phyloP scores from a whole-genome alignment of 1,140 invertebrate genomes.

The Xylocopa sonorina region DNA sequence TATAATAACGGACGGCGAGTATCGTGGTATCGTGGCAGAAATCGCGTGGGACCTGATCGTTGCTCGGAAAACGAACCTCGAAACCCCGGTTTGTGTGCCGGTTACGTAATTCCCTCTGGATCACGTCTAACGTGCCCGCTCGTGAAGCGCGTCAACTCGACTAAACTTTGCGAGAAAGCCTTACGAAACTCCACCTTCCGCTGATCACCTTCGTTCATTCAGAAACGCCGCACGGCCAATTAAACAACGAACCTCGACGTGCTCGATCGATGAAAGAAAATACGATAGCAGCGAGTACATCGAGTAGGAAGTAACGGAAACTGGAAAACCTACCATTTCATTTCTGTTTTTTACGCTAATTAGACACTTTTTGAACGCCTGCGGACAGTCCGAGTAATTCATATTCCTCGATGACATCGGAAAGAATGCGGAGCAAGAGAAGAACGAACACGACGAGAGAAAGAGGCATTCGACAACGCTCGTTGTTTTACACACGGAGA shows the following conservation, averaged over 20 bases:
- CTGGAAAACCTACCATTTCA: no score
- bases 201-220: constrained; percentile 39
- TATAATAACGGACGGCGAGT: constrained; percentile 57
- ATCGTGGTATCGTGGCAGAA: constrained; percentile 34
- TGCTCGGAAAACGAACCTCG: constrained; percentile 37
- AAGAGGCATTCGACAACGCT: no score
- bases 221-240: constrained; percentile 7
- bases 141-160: not conserved
- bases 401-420: no score
- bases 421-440: no score
- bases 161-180: not conserved
- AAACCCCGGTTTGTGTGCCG: constrained; percentile 9
- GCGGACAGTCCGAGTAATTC: no score
- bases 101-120: constrained; percentile 21
- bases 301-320: constrained; percentile 42
- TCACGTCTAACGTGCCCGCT: constrained; percentile 10
- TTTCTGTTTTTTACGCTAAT: no score
- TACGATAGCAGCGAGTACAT: not conserved
- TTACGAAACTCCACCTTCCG: constrained; percentile 33
- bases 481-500: no score
- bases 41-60: constrained; percentile 41
- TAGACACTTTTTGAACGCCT: no score
- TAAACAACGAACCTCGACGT: not conserved
- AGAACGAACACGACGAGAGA: no score
- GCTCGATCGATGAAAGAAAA: no score